Evolutionary conservation across 2,113 vertebrate genomes (phyloP).

Genomic region (Nibea coibor): DNA sequence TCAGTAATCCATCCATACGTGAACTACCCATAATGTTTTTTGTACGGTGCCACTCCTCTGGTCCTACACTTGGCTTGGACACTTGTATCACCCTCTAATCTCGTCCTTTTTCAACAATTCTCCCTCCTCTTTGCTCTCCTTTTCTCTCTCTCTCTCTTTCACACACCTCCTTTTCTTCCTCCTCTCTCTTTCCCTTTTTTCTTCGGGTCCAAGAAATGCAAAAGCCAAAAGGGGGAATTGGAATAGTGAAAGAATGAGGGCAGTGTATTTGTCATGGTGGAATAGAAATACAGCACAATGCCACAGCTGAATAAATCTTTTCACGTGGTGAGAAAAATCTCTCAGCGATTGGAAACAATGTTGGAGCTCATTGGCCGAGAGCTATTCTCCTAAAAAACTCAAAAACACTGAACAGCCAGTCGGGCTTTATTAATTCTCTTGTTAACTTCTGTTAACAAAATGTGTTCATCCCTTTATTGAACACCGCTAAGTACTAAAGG

Average conservation of each 20-base stretch:
- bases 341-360: slow-evolving; percentile 52
- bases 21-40: too few species aligned
- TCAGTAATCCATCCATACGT: background rate
- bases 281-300: slow-evolving; percentile 53
- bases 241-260: slow-evolving; percentile 69
- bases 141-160: background rate
- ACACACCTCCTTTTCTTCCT: background rate
- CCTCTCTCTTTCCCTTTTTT: slow-evolving; percentile 11
- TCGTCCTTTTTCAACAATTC: background rate
- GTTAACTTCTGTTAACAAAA: too few species aligned
- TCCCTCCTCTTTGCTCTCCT: background rate
- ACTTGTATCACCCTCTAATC: background rate
- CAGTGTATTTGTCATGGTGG: slow-evolving; percentile 67
- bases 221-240: slow-evolving; percentile 30
- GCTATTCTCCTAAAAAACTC: background rate
- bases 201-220: slow-evolving; percentile 25
- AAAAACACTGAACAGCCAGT: slow-evolving; percentile 17
- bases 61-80: too few species aligned
- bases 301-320: slow-evolving; percentile 60
- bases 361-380: slow-evolving; percentile 12
- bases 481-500: too few species aligned
- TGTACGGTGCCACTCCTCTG: background rate
- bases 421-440: background rate
- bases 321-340: slow-evolving; percentile 47
- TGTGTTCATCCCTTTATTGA: too few species aligned